phyloP scores from a whole-genome alignment of 2,113 vertebrate species.

The Diadophis punctatus region DNA sequence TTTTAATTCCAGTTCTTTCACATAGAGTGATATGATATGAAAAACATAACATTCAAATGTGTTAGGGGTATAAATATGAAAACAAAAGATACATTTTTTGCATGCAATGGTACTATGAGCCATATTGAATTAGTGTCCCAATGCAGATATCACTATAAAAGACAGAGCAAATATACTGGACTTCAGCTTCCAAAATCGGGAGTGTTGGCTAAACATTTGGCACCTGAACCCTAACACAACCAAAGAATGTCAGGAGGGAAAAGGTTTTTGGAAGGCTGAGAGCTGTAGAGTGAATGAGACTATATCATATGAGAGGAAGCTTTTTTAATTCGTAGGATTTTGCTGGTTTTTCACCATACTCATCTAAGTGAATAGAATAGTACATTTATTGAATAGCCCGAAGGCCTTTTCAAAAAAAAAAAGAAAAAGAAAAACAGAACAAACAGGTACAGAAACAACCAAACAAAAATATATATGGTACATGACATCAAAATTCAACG shows the following conservation, averaged over 20 bases:
- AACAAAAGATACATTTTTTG: constrained; percentile 13
- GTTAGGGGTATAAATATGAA: neutral
- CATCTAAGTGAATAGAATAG: neutral
- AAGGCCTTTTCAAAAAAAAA: no score
- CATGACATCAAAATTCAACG: no score
- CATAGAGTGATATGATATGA: neutral
- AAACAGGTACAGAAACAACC: no score
- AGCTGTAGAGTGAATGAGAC: neutral
- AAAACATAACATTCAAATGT: neutral
- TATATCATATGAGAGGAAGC: neutral
- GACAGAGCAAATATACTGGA: neutral
- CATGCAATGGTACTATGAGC: constrained; percentile 26
- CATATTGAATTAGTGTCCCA: constrained; percentile 27
- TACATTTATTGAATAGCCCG: no score
- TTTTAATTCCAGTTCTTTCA: constrained; percentile 12
- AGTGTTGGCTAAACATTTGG: neutral
- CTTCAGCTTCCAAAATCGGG: neutral
- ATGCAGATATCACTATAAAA: neutral
- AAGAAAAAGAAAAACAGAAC: no score
- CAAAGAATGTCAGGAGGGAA: neutral
- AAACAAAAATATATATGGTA: no score
- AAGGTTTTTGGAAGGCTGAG: neutral
- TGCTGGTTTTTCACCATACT: neutral
- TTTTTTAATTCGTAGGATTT: neutral
- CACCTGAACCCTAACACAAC: neutral